These are phyloP conservation scores for Macroramphosus scolopax DNA, from an alignment of 2,797 vertebrate species.

Conservation along the genomic window DNA sequence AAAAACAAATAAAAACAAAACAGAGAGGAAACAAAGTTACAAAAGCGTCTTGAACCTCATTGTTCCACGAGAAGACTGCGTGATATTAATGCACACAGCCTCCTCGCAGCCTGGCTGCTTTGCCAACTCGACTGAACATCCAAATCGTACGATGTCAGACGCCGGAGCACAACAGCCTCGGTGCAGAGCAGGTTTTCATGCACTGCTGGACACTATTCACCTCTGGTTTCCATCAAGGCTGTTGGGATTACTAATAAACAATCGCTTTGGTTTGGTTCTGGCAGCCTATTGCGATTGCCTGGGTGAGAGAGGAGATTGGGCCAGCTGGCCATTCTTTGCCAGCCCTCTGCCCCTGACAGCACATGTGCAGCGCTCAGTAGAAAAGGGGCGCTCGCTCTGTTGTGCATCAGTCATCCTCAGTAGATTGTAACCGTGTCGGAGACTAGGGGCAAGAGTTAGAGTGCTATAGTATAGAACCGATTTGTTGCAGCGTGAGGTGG, in stretches of 20 bases:
- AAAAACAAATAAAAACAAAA: too few species aligned
- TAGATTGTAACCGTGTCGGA: slow-evolving; percentile 40
- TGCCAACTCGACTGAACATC: too few species aligned
- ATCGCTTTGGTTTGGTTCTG: slow-evolving; percentile 55
- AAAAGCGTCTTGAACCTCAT: slow-evolving; percentile 27
- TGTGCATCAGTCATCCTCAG: slow-evolving; percentile 29
- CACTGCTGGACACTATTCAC: slow-evolving; percentile 40
- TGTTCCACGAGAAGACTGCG: slow-evolving; percentile 49
- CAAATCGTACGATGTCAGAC: slow-evolving; percentile 24
- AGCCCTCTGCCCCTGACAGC: slow-evolving; percentile 26
- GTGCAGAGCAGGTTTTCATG: slow-evolving; percentile 40
- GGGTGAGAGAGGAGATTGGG: slow-evolving; percentile 37
- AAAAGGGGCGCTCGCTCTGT: slow-evolving; percentile 13
- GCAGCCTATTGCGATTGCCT: slow-evolving; percentile 46
- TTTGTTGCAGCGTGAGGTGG: slow-evolving; percentile 36
- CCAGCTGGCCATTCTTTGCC: slow-evolving; percentile 61
- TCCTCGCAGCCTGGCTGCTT: slow-evolving; percentile 28
- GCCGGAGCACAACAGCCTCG: slow-evolving; percentile 27
- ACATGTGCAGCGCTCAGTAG: slow-evolving; percentile 19
- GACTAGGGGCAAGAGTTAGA: slow-evolving; percentile 23
- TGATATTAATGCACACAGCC: slow-evolving; percentile 33
- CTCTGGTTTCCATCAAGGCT: slow-evolving; percentile 43
- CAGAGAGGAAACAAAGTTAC: slow-evolving; percentile 5
- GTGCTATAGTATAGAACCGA: slow-evolving; percentile 14
- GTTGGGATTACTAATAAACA: slow-evolving; percentile 74